Evolutionary conservation across 64 coral and sea anemone genomes (phyloP), one percentile per base, ranked within the genome.

Genomic region (Pocillopora verrucosa): DNA sequence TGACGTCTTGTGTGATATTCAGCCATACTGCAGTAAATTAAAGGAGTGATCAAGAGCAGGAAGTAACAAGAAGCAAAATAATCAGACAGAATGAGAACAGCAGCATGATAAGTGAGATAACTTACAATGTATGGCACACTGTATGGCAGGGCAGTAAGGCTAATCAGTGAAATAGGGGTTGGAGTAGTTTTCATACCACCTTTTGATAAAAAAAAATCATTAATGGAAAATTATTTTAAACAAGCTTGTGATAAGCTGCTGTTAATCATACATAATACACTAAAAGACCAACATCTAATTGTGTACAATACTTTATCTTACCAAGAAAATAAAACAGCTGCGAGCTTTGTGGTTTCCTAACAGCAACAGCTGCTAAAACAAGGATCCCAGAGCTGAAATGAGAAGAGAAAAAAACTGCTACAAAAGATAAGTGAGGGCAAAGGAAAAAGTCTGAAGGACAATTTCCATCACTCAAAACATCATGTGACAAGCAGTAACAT

Each of bases 311-410:
- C 34, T 56, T 56, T 38, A 74, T 9, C 75, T 68, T 68, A 92
- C 90, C 90, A 58, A 92, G 85, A 73, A 86, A 65, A 75, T 92
- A 92, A 61, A 87, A 87, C 37, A 92, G 38, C 22, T 76, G 84
- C 16, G 76, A n/a, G 26, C 51, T 78, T 19, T 65, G 73, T 61
- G 75, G 60, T n/a, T 84, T 76, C 63, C 85, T 79, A 36, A 92
- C 61, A 79, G 90, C 63, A 35, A 92, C 90, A 34, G 90, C 90
- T 74, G 90, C 90, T 58, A 92, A 77, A 25, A 92, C 70, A 19
- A 87, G 35, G 16, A 91, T 76, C 36, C 80, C 72, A 76, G 70
- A 80, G 34, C 90, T 92, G 20, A 41, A 80, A 88, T 9, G 35
- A 45, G 65, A 61, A 76, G 11, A 17, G 22, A 78, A 78, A 20